Percentiles rank a stretch among this genome's conserved stretches.
These are phyloP conservation scores for Pachypanchax playfairii DNA, from an alignment of 2,113 vertebrate genomes.

Conservation along the genomic window DNA sequence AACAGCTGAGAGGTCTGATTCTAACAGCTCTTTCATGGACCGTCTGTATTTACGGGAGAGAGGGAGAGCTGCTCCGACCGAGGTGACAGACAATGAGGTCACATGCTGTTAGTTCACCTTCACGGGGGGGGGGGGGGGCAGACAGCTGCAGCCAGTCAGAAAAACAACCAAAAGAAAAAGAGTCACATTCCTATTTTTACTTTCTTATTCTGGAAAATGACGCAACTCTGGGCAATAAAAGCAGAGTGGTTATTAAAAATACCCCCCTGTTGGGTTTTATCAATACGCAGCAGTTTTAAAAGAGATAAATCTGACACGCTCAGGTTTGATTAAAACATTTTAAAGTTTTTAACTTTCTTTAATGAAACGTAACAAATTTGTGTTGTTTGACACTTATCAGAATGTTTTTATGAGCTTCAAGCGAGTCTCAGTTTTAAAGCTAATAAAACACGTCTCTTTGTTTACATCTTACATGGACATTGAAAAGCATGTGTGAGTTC, in stretches of 20 bases:
- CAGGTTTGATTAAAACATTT: too few relatives aligned
- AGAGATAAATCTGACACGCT: too few relatives aligned
- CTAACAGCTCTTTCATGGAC: background rate
- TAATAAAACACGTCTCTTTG: too few relatives aligned
- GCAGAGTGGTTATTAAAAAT: slow-evolving; percentile 29
- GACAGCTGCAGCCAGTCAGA: slow-evolving; percentile 13
- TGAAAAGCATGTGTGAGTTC: too few relatives aligned
- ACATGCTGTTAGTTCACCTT: background rate
- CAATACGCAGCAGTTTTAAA: too few relatives aligned
- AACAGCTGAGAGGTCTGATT: slow-evolving; percentile 9
- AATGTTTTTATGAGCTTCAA: too few relatives aligned
- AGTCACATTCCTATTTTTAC: slow-evolving; percentile 17
- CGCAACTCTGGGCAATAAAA: slow-evolving; percentile 58
- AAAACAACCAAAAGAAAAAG: slow-evolving; percentile 24
- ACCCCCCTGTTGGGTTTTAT: slow-evolving; percentile 34
- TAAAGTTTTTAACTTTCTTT: too few relatives aligned
- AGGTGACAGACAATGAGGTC: slow-evolving; percentile 15
- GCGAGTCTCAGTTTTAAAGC: too few relatives aligned
- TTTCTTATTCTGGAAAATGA: slow-evolving; percentile 51
- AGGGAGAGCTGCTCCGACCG: background rate
- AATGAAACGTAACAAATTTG: too few relatives aligned
- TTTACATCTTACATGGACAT: too few relatives aligned
- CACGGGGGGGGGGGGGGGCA: background rate
- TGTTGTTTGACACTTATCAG: too few relatives aligned
- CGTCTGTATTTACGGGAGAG: background rate